A percentile compares a stretch with the other conserved stretches of the same genome.
phyloP scores from a whole-genome alignment of 2,888 invertebrate genomes.

The Taphrorychus bicolor region DNA sequence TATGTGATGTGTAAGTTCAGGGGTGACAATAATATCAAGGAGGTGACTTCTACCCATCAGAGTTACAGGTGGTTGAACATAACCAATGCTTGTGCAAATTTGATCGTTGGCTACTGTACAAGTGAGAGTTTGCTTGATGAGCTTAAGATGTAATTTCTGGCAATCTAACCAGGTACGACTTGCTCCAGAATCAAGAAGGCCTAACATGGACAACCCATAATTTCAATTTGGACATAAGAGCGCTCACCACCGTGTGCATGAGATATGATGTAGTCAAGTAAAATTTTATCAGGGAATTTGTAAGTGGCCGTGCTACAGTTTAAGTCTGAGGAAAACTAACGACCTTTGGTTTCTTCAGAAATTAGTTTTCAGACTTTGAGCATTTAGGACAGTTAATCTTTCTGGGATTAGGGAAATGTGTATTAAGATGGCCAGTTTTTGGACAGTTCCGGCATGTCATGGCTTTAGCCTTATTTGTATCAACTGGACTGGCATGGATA shows the following conservation, averaged over 20 bases:
- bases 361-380: background rate
- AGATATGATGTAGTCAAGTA: background rate
- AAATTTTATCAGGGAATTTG: background rate
- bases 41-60: background rate
- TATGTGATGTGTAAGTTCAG: background rate
- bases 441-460: background rate
- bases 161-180: background rate
- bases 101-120: background rate
- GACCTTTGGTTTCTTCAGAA: no score
- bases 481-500: no score
- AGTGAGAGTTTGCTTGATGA: background rate
- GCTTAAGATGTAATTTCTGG: background rate
- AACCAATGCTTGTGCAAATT: background rate
- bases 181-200: background rate
- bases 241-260: background rate
- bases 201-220: background rate
- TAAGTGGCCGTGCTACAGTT: rapidly evolving
- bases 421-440: background rate
- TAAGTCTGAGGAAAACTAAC: no score
- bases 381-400: background rate
- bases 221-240: no score
- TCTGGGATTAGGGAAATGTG: background rate
- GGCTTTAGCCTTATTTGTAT: no score
- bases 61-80: background rate
- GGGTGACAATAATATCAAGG: background rate